Base-by-base conservation (phyloP, 2,888 invertebrate species). In the Drosophila pseudotakahashii region DNA sequence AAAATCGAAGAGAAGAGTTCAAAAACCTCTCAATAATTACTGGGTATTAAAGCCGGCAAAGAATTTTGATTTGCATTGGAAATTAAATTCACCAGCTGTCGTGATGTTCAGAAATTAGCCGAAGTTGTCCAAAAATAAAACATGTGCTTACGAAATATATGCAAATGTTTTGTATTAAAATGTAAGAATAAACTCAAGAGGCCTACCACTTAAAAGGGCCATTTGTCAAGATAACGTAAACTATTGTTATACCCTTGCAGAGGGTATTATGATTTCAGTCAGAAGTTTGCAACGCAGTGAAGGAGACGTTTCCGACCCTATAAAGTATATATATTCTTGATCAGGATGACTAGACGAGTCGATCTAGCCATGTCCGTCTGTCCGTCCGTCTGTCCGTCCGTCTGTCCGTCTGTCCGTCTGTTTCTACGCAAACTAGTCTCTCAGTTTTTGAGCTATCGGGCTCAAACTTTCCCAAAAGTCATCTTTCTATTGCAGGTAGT, bases 61-160 rank as follows among this genome's bases (percentile, higher is more conserved):
- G 44, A 67, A 54, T 66, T 54, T 67, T 13, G n/a, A 66, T 66
- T 66, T 66, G 66, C 67, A 66, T 66, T 68, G 41, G 57, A 48
- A 57, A 67, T 66, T 45, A 0, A 23, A 39, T 14, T 59, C 19
- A 19, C 19, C 19, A 19, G 19, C 19, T 19, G 19, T 19, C 39
- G 59, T 23, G 59, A 59, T 59, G 59, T 23, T 55, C 41, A 41
- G 13, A 61, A 63, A 66, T 66, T 26, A 44, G 39, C 62, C n/a
- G 32, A 66, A 66, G 67, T 39, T 66, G 61, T 39, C 23, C 13
- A 11, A 47, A 62, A 62, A 26, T 41, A 59, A 52, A 23, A 23
- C 42, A 23, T 14, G 54, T 37, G 36, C 30, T 54, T 52, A 14
- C 19, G n/a, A 23, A 19, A 23, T 54, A 66, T 67, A 66, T 54